Evolutionary conservation across 2,797 vertebrate genomes (phyloP), one percentile per base, ranked within the genome.

Genomic region (Megalops cyprinoides): DNA sequence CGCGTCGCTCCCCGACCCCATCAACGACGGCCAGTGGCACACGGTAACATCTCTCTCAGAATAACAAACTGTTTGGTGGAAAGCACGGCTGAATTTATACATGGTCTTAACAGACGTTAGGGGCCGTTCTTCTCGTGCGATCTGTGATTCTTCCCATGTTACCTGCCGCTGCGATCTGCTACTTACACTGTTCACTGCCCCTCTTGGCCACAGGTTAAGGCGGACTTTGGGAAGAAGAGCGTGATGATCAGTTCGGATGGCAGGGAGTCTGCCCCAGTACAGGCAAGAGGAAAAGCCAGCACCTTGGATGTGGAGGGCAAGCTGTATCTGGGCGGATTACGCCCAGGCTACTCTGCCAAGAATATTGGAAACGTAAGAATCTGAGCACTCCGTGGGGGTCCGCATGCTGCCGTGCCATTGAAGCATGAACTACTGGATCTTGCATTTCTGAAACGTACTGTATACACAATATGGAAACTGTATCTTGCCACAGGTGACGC

Each of bases 1-100:
- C 14, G 84, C 93, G 85, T 88, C 88, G 9, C 95, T 96, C 18
- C 90, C 94, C 0, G 78, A 89, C 0, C 4, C 82, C 4, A 49
- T 99, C 85, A 96, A 79, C 1, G 95, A 99, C 4, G 97, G 97
- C 84, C 90, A 90, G 78, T 99, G 98, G 98, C 98, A 99, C 90
- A 89, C 71, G 10, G 98, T 99, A 89, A 79, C 95, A 92, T 31
- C 28, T 42, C 48, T 42, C 18, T 37, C 39, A 25, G 62, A 25
- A 62, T 28, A 55, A 71, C 15, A 1, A 3, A 9, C 46, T 69
- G 9, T 15, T 25, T 53, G 15, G n/a, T n/a, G n/a, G n/a, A 65
- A 31, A n/a, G 39, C 5, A 39, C n/a, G 2, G n/a, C 39, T 77
- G 51, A n/a, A 42, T 77, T 18, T 55, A 20, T 39, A 12, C 44